A percentile compares a stretch with the other conserved stretches of the same genome.
Conservation (phyloP, 2,113 vertebrate species). For the Oreochromis niloticus region DNA sequence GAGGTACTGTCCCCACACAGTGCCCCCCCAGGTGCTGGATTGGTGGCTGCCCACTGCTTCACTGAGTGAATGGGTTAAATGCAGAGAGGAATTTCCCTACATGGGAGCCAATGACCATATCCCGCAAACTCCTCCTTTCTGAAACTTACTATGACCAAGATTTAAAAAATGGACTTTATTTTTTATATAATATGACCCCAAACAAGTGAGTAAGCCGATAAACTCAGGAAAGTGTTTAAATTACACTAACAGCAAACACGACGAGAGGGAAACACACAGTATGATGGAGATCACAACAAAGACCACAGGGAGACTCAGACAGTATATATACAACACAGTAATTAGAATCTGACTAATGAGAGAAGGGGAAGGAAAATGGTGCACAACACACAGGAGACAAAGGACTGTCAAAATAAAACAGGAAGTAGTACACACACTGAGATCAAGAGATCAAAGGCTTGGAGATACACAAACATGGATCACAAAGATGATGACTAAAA, state of each 20-base stretch:
- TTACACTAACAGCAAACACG: not conserved
- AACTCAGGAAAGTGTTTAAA: not conserved
- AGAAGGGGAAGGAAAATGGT: not conserved
- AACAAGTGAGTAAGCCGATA: not conserved
- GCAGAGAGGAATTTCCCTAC: not conserved
- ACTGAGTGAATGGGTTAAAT: not conserved
- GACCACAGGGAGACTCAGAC: not conserved
- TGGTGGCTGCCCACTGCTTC: not conserved
- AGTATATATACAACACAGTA: not conserved
- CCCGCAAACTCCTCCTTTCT: not conserved
- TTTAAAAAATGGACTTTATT: not conserved
- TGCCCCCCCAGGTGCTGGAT: not conserved
- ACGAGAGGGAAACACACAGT: not conserved
- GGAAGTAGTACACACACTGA: not conserved
- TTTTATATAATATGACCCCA: not conserved
- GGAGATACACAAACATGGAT: not conserved
- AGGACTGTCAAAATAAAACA: not conserved
- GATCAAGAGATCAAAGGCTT: not conserved
- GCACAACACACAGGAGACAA: not conserved
- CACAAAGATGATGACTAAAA: not conserved
- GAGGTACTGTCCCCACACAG: not conserved
- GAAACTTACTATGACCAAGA: not conserved
- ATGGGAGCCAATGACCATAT: not conserved
- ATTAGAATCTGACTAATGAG: not conserved
- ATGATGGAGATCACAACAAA: not conserved